A percentile compares a stretch with the other conserved stretches of the same genome.
Evolutionary conservation across 2,113 vertebrate species (phyloP).

Genomic region (Psittacula cyanocephala): DNA sequence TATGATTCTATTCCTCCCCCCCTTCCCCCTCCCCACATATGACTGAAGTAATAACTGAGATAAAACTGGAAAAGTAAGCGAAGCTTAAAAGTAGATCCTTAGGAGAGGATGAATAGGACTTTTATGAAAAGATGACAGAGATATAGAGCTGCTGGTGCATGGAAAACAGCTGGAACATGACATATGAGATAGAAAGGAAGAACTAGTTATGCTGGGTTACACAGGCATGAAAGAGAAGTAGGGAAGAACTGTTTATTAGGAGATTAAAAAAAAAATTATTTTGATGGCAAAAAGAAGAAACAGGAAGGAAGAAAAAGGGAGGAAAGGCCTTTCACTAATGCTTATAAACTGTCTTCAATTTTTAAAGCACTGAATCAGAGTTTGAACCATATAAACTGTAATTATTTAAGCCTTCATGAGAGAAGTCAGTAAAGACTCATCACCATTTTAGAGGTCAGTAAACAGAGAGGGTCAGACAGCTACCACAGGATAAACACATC

Average conservation of each 20-base stretch:
- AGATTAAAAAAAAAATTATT: not conserved
- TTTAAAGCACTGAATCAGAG: not conserved
- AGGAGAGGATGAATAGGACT: not conserved
- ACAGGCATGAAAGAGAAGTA: not conserved
- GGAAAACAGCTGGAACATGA: not conserved
- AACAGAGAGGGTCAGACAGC: not conserved
- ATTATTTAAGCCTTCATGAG: not conserved
- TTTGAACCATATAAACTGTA: not conserved
- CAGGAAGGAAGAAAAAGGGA: not conserved
- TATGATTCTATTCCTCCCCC: not conserved
- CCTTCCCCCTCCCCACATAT: not conserved
- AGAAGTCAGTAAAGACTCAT: not conserved
- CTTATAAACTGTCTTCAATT: not conserved
- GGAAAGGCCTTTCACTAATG: not conserved
- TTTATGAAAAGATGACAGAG: not conserved
- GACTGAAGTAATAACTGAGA: not conserved
- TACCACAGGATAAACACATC: not conserved
- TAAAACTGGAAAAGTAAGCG: not conserved
- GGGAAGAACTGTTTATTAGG: not conserved
- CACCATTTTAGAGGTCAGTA: not conserved
- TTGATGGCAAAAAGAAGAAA: not conserved
- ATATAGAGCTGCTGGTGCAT: not conserved
- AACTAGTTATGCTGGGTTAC: not conserved
- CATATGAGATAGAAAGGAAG: not conserved
- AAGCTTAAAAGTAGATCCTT: not conserved